A percentile compares a stretch with the other conserved stretches of the same genome.
These are phyloP conservation scores for Drosophila recens DNA, from an alignment of 2,888 invertebrate species.

Conservation along the genomic window DNA sequence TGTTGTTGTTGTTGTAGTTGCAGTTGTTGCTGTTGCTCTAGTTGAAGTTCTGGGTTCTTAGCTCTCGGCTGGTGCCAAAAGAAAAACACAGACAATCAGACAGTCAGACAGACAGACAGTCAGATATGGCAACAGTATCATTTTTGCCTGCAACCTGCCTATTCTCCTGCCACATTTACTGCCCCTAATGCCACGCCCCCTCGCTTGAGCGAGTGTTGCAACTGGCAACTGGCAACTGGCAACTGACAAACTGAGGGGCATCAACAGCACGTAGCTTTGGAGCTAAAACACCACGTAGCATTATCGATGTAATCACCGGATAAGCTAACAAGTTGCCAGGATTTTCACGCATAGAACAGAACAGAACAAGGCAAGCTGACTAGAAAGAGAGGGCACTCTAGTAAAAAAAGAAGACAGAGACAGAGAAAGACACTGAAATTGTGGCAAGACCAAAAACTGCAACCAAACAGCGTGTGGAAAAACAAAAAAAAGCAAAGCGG, in stretches of 20 bases:
- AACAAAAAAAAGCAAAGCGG: slow-evolving; percentile 34
- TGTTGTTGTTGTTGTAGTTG: slow-evolving; percentile 22
- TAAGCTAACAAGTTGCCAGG: slow-evolving; percentile 85
- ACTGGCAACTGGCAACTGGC: slow-evolving; percentile 32
- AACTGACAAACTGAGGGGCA: slow-evolving; percentile 25
- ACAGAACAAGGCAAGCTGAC: slow-evolving; percentile 1
- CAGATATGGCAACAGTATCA: slow-evolving; percentile 65
- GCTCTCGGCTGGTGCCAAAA: slow-evolving; percentile 42
- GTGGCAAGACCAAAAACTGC: slow-evolving; percentile 13
- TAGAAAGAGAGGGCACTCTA: background rate
- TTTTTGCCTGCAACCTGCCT: slow-evolving; percentile 36
- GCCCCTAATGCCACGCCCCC: slow-evolving; percentile 22
- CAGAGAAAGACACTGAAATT: background rate
- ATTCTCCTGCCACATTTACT: slow-evolving; percentile 4
- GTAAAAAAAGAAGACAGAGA: background rate
- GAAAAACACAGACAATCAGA: slow-evolving; percentile 37
- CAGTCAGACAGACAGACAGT: slow-evolving; percentile 43
- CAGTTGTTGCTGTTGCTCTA: slow-evolving; percentile 6
- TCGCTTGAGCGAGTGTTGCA: slow-evolving; percentile 24
- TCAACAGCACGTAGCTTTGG: slow-evolving; percentile 74
- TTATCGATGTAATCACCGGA: slow-evolving; percentile 85
- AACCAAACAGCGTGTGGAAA: slow-evolving; percentile 55
- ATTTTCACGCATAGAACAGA: slow-evolving; percentile 78
- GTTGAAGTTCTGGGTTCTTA: slow-evolving; percentile 33
- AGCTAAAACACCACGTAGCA: slow-evolving; percentile 83